Base-by-base conservation (phyloP, 1,140 invertebrate genomes). In the Mactra quadrangularis region DNA sequence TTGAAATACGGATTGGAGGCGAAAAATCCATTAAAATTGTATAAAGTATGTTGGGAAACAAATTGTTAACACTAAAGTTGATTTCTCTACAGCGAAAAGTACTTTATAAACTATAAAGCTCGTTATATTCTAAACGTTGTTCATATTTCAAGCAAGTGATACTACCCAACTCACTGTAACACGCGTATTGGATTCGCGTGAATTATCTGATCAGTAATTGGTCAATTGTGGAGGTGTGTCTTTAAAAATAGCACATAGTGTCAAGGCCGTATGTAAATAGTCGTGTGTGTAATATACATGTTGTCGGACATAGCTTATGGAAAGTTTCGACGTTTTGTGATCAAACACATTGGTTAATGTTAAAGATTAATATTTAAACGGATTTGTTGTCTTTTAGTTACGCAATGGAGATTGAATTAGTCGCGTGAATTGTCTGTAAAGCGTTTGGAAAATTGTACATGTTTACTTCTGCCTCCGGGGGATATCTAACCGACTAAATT, bases 221-320 rank as follows among this genome's bases (percentile, higher is more conserved):
- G 79, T 38, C 60, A 62, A 74, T 41, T 35, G 9, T 62, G 79
- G 79, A 82, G 79, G 79, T 82, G 79, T 82, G 79, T 82, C 70
- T 68, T 41, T 55, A 41, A 38, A 22, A 38, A 64, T 41, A 31
- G 17, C 22, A 76, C 31, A 35, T 74, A 38, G 47, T 38, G 35
- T 71, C 33, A 82, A 60, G 72, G 72, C 35, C 57, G 41, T 75
- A 75, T 75, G 72, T 75, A 75, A 75, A 75, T 60, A 45, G 25
- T 19, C 7, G 59, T 27, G 22, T 17, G 59, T 33, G n/a, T 31
- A 33, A 17, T 75, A n/a, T 75, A 60, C 52, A 75, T 57, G 52
- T 59, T 13, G 3, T 27, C 11, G 22, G 33, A 19, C 17, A 27
- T 60, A 59, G 57, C 53, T 38, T 19, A 60, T 47, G 38, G 38